phyloP scores from a whole-genome alignment of 2,113 vertebrate species.

The Thermophis baileyi region DNA sequence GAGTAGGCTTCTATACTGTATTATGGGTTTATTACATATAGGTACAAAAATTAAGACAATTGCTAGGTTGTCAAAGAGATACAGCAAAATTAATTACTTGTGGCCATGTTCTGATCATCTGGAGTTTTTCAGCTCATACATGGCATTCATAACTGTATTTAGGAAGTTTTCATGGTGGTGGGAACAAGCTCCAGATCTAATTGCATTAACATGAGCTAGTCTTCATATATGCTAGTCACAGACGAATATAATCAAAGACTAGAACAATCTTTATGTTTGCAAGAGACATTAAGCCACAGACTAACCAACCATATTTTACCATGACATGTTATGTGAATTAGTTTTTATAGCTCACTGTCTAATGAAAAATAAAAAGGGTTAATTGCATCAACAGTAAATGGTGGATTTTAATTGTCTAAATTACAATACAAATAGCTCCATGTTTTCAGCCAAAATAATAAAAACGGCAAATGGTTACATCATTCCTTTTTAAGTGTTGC shows the following conservation, averaged over 20 bases:
- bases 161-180: neutral
- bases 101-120: neutral
- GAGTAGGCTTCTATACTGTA: neutral
- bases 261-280: neutral
- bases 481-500: neutral
- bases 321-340: neutral
- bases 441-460: neutral
- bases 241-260: neutral
- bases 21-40: neutral
- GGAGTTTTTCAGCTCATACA: neutral
- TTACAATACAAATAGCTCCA: neutral
- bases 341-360: neutral
- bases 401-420: neutral
- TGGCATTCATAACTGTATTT: neutral
- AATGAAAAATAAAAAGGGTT: slow-evolving; percentile 12
- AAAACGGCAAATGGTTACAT: neutral
- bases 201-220: neutral
- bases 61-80: neutral
- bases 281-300: neutral
- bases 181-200: neutral
- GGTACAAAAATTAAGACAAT: neutral
- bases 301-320: neutral
- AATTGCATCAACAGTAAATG: neutral
- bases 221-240: neutral
- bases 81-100: neutral